Percentiles rank a stretch among this genome's conserved stretches.
phyloP scores from a whole-genome alignment of 1,140 invertebrate species.

The Megalopta genalis region DNA sequence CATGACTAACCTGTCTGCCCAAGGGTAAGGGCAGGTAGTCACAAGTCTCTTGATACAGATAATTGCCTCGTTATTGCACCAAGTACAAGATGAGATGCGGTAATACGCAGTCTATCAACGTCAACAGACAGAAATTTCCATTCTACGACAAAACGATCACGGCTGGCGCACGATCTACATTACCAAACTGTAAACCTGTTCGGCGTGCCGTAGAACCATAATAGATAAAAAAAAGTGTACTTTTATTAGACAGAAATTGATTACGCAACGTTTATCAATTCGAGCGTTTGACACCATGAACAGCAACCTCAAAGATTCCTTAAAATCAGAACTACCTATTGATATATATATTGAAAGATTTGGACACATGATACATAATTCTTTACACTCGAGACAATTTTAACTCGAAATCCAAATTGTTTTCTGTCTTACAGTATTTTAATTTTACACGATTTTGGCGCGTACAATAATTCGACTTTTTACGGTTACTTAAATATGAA shows the following conservation, averaged over 20 bases:
- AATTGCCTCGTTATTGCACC: slow-evolving; percentile 56
- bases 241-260: background rate
- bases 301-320: too few species aligned
- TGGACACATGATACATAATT: too few species aligned
- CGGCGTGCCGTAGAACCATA: too few species aligned
- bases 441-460: too few species aligned
- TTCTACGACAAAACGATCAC: slow-evolving; percentile 59
- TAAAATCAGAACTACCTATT: too few species aligned
- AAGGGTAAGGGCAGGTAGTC: slow-evolving; percentile 18
- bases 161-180: slow-evolving; percentile 50
- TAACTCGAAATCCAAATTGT: too few species aligned
- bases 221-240: background rate
- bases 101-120: slow-evolving; percentile 60
- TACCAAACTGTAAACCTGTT: background rate
- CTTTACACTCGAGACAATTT: too few species aligned
- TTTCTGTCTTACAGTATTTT: too few species aligned
- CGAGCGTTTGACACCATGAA: too few species aligned
- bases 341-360: too few species aligned
- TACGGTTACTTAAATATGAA: too few species aligned
- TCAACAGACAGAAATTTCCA: slow-evolving; percentile 44
- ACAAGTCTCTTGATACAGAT: slow-evolving; percentile 48
- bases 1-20: background rate
- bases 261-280: background rate
- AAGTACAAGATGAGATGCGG: slow-evolving; percentile 33
- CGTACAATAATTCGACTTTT: too few species aligned